A percentile compares a stretch with the other conserved stretches of the same genome.
phyloP scores from a whole-genome alignment of 2,888 invertebrate species.

The Mythimna vitellina region DNA sequence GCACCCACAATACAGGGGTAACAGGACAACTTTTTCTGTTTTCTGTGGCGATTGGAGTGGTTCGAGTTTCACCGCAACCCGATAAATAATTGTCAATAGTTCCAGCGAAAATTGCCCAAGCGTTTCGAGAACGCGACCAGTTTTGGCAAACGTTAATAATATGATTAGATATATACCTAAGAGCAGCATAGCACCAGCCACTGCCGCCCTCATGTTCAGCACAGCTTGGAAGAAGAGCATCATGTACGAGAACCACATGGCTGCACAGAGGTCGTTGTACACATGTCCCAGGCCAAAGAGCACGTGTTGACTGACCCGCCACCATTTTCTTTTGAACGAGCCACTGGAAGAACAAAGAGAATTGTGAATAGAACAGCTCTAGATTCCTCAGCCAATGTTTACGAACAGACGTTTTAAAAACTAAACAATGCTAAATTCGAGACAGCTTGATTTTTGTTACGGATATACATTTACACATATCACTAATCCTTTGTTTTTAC shows the following conservation, averaged over 20 bases:
- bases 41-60: not conserved
- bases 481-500: not conserved
- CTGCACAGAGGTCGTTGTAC: constrained; percentile 98
- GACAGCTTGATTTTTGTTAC: not conserved
- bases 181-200: constrained; percentile 93
- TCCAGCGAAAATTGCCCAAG: not conserved
- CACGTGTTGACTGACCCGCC: constrained; percentile 85
- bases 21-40: too few species aligned
- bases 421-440: not conserved
- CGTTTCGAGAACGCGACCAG: not conserved
- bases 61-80: not conserved
- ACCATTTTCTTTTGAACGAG: constrained; percentile 78
- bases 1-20: too few species aligned
- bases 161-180: constrained; percentile 86
- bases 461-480: not conserved
- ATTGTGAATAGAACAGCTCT: constrained; percentile 12
- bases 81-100: not conserved
- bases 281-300: constrained; percentile 95
- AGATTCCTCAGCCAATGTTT: constrained; percentile 12
- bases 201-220: constrained; percentile 89
- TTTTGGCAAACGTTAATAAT: not conserved
- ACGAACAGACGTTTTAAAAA: constrained; percentile 7
- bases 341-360: constrained; percentile 72
- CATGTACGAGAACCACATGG: constrained; percentile 98
- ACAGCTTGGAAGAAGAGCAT: constrained; percentile 95